Evolutionary conservation across 1,140 invertebrate genomes (phyloP).

Genomic region (Bradysia coprophila): DNA sequence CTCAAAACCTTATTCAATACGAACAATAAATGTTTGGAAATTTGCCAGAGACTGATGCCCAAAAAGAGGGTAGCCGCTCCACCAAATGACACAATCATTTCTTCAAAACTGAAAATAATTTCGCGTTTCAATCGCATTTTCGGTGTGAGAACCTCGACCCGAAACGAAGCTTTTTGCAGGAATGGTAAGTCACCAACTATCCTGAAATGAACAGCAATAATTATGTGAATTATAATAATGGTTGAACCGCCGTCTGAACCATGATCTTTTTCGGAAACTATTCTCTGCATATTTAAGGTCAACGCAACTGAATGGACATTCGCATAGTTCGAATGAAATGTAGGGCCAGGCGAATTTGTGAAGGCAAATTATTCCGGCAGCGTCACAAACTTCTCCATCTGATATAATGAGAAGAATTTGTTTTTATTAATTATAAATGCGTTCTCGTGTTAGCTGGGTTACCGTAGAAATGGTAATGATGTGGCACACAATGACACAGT

Average conservation of each 20-base stretch:
- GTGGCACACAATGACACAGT: slow-evolving; percentile 22
- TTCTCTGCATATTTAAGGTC: slow-evolving; percentile 21
- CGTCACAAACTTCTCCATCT: slow-evolving; percentile 22
- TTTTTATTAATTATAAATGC: slow-evolving; percentile 20
- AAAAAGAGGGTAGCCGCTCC: slow-evolving; percentile 1
- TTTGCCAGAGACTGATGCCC: slow-evolving; percentile 1
- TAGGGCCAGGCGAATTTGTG: slow-evolving; percentile 22
- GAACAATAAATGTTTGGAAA: too few species aligned
- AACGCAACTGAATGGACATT: slow-evolving; percentile 19
- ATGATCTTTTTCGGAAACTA: slow-evolving; percentile 14
- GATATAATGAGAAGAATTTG: slow-evolving; percentile 21
- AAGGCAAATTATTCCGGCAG: slow-evolving; percentile 19
- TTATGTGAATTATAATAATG: too few species aligned
- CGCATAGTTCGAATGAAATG: slow-evolving; percentile 21
- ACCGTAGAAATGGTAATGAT: slow-evolving; percentile 18
- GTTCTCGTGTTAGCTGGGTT: slow-evolving; percentile 19
- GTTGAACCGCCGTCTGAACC: too few species aligned
- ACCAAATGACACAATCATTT: slow-evolving; percentile 9
- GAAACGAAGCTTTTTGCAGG: slow-evolving; percentile 7
- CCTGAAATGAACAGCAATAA: not conserved
- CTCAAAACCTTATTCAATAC: too few species aligned
- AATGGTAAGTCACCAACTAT: slow-evolving; percentile 8
- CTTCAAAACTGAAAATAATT: slow-evolving; percentile 24
- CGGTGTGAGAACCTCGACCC: slow-evolving; percentile 21
- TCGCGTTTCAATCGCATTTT: slow-evolving; percentile 21